Evolutionary conservation across 2,113 vertebrate genomes (phyloP).

Genomic region (Trichechus manatus): DNA sequence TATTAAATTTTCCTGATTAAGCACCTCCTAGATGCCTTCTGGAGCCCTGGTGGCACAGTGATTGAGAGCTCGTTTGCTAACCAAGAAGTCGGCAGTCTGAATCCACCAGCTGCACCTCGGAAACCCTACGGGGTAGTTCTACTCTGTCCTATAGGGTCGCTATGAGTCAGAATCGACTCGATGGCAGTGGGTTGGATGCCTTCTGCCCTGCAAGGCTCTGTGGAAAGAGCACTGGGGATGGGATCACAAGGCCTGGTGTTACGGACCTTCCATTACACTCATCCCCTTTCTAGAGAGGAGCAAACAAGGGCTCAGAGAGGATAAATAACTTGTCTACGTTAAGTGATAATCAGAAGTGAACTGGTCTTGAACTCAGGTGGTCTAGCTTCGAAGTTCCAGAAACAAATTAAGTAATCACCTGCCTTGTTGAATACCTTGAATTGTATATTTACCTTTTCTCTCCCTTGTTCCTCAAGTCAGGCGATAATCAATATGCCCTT

Average conservation of each 20-base stretch:
- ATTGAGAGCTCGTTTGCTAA: too few species aligned
- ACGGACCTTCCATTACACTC: neutral
- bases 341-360: neutral
- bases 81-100: too few species aligned
- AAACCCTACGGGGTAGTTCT: too few species aligned
- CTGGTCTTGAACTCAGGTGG: neutral
- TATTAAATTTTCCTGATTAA: neutral
- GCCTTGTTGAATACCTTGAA: neutral
- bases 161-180: too few species aligned
- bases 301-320: neutral
- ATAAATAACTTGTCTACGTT: neutral
- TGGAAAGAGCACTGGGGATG: neutral
- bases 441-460: neutral
- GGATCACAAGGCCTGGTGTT: neutral
- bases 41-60: too few species aligned
- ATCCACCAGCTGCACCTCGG: too few species aligned
- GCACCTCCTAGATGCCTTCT: neutral
- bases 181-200: neutral
- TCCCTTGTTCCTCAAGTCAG: neutral
- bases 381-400: neutral
- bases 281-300: neutral
- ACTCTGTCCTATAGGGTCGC: too few species aligned
- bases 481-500: neutral
- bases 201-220: neutral
- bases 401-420: neutral